phyloP scores from a whole-genome alignment of 2,113 vertebrate genomes.

The Oreochromis aureus region DNA sequence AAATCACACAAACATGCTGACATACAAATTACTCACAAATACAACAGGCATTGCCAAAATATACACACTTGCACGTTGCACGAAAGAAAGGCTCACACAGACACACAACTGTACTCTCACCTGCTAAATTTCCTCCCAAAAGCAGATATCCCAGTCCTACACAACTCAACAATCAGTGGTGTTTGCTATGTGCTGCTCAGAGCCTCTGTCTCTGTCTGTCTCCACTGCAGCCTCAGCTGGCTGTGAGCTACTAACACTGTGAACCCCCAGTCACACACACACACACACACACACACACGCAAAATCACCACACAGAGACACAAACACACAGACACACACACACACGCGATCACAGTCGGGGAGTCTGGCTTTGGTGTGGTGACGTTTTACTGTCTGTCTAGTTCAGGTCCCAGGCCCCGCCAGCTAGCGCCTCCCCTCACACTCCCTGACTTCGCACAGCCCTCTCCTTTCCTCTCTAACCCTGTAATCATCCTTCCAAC shows the following conservation, averaged over 20 bases:
- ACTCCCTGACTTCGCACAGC: not conserved
- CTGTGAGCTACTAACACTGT: slow-evolving; percentile 54
- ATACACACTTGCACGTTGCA: not conserved
- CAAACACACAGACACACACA: not conserved
- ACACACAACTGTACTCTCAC: slow-evolving; percentile 8
- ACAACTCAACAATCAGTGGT: slow-evolving; percentile 19
- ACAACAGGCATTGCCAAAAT: not conserved
- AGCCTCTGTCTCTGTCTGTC: slow-evolving; percentile 42
- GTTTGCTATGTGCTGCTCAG: slow-evolving; percentile 25
- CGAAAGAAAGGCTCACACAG: not conserved
- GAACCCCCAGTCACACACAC: slow-evolving; percentile 39
- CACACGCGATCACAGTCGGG: slow-evolving; percentile 20
- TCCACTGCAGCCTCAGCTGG: slow-evolving; percentile 48
- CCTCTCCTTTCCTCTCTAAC: not conserved
- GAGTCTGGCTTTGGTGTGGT: slow-evolving; percentile 55
- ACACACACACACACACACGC: not conserved
- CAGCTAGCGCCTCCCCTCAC: slow-evolving; percentile 7
- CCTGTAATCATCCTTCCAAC: slow-evolving; percentile 3
- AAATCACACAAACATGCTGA: not conserved
- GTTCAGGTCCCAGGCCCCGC: slow-evolving; percentile 34
- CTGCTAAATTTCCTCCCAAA: slow-evolving; percentile 22
- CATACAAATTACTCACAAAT: not conserved
- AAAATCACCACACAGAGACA: not conserved
- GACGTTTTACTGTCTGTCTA: slow-evolving; percentile 62
- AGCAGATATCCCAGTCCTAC: slow-evolving; percentile 26